Conservation (phyloP, 2,113 vertebrate genomes). For the Zapus hudsonius region DNA sequence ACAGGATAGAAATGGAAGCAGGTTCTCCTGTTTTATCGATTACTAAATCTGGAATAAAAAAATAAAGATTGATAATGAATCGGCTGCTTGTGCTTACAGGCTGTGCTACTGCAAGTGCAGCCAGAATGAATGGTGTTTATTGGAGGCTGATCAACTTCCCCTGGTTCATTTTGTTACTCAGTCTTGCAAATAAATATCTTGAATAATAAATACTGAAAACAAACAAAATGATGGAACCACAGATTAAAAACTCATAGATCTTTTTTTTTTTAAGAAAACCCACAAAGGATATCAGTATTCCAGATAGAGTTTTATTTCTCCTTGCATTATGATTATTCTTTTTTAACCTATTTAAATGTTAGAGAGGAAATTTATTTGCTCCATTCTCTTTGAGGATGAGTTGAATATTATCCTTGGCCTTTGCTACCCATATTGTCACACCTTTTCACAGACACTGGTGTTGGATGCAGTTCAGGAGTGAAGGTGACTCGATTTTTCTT, state of each 20-base stretch:
- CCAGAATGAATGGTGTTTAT: neutral
- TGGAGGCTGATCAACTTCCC: neutral
- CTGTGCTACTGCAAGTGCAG: neutral
- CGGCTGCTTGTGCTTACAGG: neutral
- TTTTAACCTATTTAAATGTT: neutral
- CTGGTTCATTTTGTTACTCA: constrained; percentile 26
- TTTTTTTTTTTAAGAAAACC: no score
- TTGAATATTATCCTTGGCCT: neutral
- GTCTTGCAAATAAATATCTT: constrained; percentile 47
- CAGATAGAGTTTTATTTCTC: neutral
- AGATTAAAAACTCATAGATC: neutral
- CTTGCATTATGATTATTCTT: neutral
- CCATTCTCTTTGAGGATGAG: neutral
- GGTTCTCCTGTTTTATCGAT: neutral
- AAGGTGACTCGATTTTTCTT: neutral
- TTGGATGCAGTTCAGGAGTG: neutral
- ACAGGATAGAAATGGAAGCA: constrained; percentile 2
- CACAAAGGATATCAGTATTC: no score
- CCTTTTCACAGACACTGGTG: neutral
- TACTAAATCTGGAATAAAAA: constrained; percentile 1
- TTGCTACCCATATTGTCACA: neutral
- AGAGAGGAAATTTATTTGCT: neutral
- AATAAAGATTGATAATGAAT: neutral
- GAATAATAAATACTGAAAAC: neutral
- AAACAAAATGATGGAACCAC: neutral